Evolutionary conservation across 1,140 invertebrate species (phyloP).

Genomic region (Cecropterus lyciades): DNA sequence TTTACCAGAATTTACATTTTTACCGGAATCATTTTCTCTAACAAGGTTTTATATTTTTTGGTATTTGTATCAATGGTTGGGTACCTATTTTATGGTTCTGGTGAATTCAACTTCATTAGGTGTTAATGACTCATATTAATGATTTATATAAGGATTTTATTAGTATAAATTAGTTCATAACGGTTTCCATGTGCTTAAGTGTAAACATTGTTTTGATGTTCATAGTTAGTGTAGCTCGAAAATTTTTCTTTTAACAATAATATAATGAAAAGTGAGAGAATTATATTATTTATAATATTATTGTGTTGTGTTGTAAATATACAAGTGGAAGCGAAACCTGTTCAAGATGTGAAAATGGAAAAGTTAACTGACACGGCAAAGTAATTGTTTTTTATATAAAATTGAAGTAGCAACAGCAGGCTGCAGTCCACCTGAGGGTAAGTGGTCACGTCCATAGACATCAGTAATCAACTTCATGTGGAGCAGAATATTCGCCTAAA

Average conservation of each 20-base stretch:
- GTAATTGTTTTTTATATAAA: not conserved
- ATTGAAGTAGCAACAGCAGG: too few species aligned
- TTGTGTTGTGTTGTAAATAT: constrained; percentile 19
- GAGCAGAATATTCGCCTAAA: too few species aligned
- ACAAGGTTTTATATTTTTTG: too few species aligned
- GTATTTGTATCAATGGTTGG: too few species aligned
- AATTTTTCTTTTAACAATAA: not conserved
- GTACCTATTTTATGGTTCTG: too few species aligned
- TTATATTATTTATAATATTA: constrained; percentile 7
- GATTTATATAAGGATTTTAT: constrained; percentile 32
- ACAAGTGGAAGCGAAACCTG: constrained; percentile 1
- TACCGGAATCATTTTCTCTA: too few species aligned
- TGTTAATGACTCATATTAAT: constrained; percentile 29
- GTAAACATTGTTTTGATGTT: constrained; percentile 5
- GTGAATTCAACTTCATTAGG: constrained; percentile 3
- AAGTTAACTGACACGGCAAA: not conserved
- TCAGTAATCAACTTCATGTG: too few species aligned
- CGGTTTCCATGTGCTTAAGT: constrained; percentile 4
- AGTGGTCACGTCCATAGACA: too few species aligned
- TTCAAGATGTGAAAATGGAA: constrained; percentile 5
- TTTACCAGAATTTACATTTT: too few species aligned
- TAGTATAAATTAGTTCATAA: constrained; percentile 22
- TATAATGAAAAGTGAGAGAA: constrained; percentile 12
- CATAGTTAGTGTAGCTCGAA: not conserved
- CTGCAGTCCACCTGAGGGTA: too few species aligned